Evolutionary conservation across 2,797 vertebrate species (phyloP).

Genomic region (Pristis pectinata): DNA sequence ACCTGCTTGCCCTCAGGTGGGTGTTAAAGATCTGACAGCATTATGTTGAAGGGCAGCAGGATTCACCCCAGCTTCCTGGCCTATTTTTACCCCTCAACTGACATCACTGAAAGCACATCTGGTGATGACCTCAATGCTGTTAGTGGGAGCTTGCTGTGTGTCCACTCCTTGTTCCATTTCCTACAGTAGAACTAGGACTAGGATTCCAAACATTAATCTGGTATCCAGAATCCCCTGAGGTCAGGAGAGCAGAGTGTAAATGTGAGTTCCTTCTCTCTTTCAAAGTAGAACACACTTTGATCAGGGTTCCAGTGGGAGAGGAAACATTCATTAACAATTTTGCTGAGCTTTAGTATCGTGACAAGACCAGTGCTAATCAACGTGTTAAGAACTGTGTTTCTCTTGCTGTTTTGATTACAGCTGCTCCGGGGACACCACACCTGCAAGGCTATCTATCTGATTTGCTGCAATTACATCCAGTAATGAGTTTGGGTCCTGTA

Average conservation of each 20-base stretch:
- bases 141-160: background rate
- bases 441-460: background rate
- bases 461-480: background rate
- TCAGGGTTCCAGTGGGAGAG: background rate
- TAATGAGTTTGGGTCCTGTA: background rate
- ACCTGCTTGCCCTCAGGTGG: background rate
- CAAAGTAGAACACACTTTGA: background rate
- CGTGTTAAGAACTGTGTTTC: background rate
- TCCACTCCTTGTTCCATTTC: background rate
- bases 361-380: background rate
- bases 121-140: background rate
- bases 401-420: background rate
- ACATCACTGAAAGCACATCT: background rate
- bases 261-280: background rate
- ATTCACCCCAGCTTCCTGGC: background rate
- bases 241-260: background rate
- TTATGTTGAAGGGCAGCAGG: background rate
- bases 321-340: background rate
- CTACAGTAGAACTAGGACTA: too few species aligned
- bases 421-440: background rate
- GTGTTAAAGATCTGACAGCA: background rate
- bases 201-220: too few species aligned
- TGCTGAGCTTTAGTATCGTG: slow-evolving; percentile 17
- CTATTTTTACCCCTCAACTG: background rate
- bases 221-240: background rate